phyloP scores from a whole-genome alignment of 2,888 invertebrate species.

The Drosophila meridionalis region DNA sequence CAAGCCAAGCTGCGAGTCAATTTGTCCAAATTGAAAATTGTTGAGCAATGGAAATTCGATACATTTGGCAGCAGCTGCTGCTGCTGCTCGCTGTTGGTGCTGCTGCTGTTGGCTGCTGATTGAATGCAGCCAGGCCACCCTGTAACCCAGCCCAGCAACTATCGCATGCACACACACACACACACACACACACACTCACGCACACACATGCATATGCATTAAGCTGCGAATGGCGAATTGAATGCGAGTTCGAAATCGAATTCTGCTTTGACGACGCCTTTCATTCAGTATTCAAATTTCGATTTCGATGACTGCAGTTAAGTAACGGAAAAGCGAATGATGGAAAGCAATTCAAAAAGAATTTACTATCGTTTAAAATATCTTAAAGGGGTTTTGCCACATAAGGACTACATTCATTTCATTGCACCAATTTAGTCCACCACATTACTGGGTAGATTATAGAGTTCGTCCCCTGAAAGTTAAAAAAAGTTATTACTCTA shows the following conservation, averaged over 20 bases:
- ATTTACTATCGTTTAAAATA: neutral
- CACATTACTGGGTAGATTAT: neutral
- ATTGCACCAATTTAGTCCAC: neutral
- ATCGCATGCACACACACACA: constrained; percentile 2
- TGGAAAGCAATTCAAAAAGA: neutral
- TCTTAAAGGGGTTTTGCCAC: neutral
- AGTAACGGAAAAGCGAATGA: neutral
- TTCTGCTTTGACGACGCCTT: constrained; percentile 1
- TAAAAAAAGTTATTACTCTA: neutral
- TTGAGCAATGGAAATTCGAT: constrained; percentile 67
- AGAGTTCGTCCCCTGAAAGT: constrained; percentile 15
- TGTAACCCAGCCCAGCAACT: constrained; percentile 30
- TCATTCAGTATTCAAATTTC: constrained; percentile 1
- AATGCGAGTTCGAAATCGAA: constrained; percentile 11
- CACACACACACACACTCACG: neutral
- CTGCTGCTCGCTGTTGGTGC: constrained; percentile 27
- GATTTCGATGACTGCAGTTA: neutral
- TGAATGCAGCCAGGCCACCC: constrained; percentile 47
- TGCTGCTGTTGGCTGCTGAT: constrained; percentile 26
- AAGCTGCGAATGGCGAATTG: constrained; percentile 23
- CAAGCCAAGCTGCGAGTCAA: constrained; percentile 66
- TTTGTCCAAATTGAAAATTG: constrained; percentile 71
- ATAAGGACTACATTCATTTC: neutral
- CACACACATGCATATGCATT: constrained; percentile 3
- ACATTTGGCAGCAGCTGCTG: constrained; percentile 40